A percentile compares a stretch with the other conserved stretches of the same genome.
phyloP scores from a whole-genome alignment of 37 sponge, comb jelly and placozoan genomes.

The Spongilla lacustris region DNA sequence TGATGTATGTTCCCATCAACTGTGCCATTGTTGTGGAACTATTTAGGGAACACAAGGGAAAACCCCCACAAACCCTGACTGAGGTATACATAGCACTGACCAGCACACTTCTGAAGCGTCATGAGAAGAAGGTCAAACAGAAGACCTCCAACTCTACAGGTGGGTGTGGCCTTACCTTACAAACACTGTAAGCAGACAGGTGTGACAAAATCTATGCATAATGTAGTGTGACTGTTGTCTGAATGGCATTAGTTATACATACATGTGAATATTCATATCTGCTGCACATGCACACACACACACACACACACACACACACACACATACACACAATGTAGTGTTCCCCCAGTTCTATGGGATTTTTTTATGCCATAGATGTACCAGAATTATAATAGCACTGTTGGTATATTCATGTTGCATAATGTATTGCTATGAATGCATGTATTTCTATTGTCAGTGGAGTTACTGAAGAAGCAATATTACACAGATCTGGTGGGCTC shows the following conservation, averaged over 20 bases:
- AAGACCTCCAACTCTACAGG: neutral
- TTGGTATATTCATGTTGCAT: too few species aligned
- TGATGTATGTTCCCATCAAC: constrained; percentile 23
- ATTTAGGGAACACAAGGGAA: neutral
- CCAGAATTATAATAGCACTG: too few species aligned
- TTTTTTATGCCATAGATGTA: too few species aligned
- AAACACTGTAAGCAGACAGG: too few species aligned
- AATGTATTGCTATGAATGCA: neutral
- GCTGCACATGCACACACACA: too few species aligned
- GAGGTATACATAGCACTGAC: neutral
- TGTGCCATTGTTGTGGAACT: constrained; percentile 26
- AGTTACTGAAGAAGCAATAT: neutral
- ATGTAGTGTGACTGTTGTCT: too few species aligned
- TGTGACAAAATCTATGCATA: neutral
- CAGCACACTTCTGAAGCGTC: neutral
- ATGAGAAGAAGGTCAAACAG: neutral
- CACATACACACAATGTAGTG: too few species aligned
- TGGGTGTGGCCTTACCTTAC: neutral
- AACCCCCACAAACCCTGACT: neutral
- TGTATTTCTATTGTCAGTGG: neutral
- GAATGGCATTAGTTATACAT: too few species aligned
- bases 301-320: too few species aligned
- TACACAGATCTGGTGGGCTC: neutral
- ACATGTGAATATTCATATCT: too few species aligned
- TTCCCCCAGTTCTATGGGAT: too few species aligned